A percentile compares a stretch with the other conserved stretches of the same genome.
Conservation (phyloP, 1,140 invertebrate species). For the Zaprionus gabonicus region DNA sequence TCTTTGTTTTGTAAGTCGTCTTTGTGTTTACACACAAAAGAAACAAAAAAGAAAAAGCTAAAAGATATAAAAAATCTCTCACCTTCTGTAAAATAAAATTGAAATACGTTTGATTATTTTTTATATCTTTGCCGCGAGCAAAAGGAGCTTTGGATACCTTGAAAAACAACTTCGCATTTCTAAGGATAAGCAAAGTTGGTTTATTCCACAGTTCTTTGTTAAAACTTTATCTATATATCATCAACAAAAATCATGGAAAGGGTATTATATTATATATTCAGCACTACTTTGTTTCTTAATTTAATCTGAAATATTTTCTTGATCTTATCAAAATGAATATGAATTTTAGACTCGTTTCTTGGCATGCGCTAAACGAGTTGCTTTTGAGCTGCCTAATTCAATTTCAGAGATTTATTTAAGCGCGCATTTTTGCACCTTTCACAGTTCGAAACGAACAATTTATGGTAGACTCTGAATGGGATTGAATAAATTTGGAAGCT, state of each 20-base stretch:
- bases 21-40: slow-evolving; percentile 40
- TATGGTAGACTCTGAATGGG: slow-evolving; percentile 43
- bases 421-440: slow-evolving; percentile 61
- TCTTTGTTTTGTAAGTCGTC: slow-evolving; percentile 57
- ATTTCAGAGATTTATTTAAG: slow-evolving; percentile 58
- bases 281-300: slow-evolving; percentile 37
- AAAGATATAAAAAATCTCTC: slow-evolving; percentile 59
- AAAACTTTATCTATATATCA: neutral
- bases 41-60: slow-evolving; percentile 11
- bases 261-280: neutral
- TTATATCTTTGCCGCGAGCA: neutral
- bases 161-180: neutral
- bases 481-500: slow-evolving; percentile 1
- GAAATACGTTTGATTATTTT: slow-evolving; percentile 60
- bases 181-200: neutral
- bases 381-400: slow-evolving; percentile 53
- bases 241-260: neutral
- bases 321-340: slow-evolving; percentile 50
- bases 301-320: slow-evolving; percentile 27
- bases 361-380: slow-evolving; percentile 54
- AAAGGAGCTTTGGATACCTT: neutral
- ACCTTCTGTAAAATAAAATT: slow-evolving; percentile 68
- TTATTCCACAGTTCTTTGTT: neutral
- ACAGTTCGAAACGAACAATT: slow-evolving; percentile 14
- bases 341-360: slow-evolving; percentile 35